A percentile compares a stretch with the other conserved stretches of the same genome.
phyloP scores from a whole-genome alignment of 2,797 vertebrate species.

The Apogon hyalosoma region DNA sequence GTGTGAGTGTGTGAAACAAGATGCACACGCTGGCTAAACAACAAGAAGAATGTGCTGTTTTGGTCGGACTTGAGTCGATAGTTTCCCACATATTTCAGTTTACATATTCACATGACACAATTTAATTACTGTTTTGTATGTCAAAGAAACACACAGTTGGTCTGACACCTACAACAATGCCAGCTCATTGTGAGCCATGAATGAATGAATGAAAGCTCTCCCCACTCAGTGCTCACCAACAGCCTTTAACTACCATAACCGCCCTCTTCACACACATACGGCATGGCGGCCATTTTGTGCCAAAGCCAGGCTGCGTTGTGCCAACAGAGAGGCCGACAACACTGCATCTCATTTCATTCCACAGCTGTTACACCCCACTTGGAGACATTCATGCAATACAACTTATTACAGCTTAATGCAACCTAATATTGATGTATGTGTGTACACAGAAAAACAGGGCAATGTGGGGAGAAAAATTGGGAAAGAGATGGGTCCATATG shows the following conservation, averaged over 20 bases:
- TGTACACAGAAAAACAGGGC: conserved; percentile 60
- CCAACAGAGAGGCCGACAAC: conserved; percentile 41
- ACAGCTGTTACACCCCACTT: conserved; percentile 66
- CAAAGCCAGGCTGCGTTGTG: conserved; percentile 36
- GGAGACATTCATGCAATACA: conserved; percentile 64
- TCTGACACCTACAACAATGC: conserved; percentile 61
- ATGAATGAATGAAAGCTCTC: conserved; percentile 47
- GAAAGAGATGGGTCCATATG: conserved; percentile 73
- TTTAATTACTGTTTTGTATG: conserved; percentile 62
- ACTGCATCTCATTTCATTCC: conserved; percentile 64
- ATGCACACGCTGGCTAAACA: conserved; percentile 38
- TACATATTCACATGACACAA: conserved; percentile 28
- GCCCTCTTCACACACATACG: conserved; percentile 42
- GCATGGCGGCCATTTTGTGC: conserved; percentile 75
- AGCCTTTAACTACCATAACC: conserved; percentile 51
- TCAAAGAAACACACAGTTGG: conserved; percentile 46
- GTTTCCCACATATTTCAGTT: conserved; percentile 58
- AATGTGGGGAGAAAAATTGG: conserved; percentile 50
- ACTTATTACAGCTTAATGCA: conserved; percentile 75
- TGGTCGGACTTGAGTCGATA: conserved; percentile 27
- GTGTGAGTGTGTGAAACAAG: conserved; percentile 16
- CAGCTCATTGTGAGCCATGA: conserved; percentile 55
- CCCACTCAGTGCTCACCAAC: conserved; percentile 34
- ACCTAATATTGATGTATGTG: conserved; percentile 77
- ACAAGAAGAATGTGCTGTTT: conserved; percentile 36